phyloP scores from a whole-genome alignment of 1,140 invertebrate genomes.

The Caenorhabditis tropicalis region DNA sequence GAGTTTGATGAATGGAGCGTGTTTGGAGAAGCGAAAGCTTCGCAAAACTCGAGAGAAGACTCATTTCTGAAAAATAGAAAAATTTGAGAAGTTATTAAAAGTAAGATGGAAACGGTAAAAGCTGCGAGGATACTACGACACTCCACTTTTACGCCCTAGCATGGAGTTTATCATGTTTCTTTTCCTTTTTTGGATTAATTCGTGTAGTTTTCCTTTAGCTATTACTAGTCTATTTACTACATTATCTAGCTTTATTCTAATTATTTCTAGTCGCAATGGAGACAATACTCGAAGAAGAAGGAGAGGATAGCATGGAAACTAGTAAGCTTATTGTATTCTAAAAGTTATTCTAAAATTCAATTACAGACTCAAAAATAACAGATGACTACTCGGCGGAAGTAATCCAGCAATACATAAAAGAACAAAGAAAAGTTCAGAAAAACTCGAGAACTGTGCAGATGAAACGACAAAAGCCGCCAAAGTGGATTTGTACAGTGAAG shows the following conservation, averaged over 20 bases:
- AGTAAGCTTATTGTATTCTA: not conserved
- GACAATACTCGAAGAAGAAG: constrained; percentile 28
- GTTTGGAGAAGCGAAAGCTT: not conserved
- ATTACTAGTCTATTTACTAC: too few relatives aligned
- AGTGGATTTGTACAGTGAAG: not conserved
- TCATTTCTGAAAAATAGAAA: not conserved
- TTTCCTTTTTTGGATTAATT: not conserved
- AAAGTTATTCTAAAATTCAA: not conserved
- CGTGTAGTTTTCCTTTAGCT: not conserved
- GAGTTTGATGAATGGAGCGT: not conserved
- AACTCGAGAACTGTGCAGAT: not conserved
- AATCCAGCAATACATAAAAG: not conserved
- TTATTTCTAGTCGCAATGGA: not conserved
- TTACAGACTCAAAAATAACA: not conserved
- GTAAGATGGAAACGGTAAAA: not conserved
- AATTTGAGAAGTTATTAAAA: not conserved
- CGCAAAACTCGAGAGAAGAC: not conserved
- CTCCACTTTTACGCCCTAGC: not conserved
- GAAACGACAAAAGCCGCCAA: not conserved
- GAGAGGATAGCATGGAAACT: not conserved
- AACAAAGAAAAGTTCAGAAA: not conserved
- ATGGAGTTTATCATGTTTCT: too few relatives aligned
- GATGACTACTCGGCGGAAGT: not conserved
- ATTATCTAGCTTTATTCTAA: too few relatives aligned
- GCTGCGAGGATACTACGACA: not conserved